Evolutionary conservation across 2,113 vertebrate species (phyloP).

Genomic region (Eclectus roratus): DNA sequence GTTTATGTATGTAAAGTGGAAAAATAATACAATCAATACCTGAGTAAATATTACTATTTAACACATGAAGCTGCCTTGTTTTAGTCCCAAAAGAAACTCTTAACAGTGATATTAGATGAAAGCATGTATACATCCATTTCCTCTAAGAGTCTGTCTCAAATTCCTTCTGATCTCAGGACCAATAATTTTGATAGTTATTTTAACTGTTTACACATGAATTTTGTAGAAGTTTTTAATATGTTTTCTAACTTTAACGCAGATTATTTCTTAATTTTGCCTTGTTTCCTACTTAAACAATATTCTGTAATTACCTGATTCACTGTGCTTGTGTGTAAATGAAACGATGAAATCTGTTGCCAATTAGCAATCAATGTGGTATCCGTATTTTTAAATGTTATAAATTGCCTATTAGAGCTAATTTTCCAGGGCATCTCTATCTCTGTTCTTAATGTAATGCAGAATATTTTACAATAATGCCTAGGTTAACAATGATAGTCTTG

Average conservation of each 20-base stretch:
- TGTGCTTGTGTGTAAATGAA: not conserved
- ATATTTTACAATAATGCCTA: slow-evolving; percentile 82
- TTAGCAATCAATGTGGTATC: slow-evolving; percentile 58
- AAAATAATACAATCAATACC: not conserved
- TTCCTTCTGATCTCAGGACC: not conserved
- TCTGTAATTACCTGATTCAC: slow-evolving; percentile 38
- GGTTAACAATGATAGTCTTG: slow-evolving; percentile 87
- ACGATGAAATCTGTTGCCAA: slow-evolving; percentile 52
- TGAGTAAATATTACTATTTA: not conserved
- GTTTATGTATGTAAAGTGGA: not conserved
- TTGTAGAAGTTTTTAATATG: not conserved
- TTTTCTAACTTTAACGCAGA: not conserved
- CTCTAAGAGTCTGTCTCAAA: not conserved
- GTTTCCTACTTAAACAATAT: not conserved
- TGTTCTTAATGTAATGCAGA: slow-evolving; percentile 72
- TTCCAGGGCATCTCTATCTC: slow-evolving; percentile 71
- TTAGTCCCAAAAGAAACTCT: not conserved
- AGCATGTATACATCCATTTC: not conserved
- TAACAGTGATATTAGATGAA: not conserved
- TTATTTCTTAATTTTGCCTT: slow-evolving; percentile 31
- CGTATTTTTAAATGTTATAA: slow-evolving; percentile 63
- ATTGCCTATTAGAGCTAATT: slow-evolving; percentile 79
- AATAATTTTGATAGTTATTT: not conserved
- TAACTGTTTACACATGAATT: not conserved
- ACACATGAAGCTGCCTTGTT: not conserved